Percentiles rank a stretch among this genome's conserved stretches.
Conservation (phyloP, 2,113 vertebrate species). For the Xenopus borealis region DNA sequence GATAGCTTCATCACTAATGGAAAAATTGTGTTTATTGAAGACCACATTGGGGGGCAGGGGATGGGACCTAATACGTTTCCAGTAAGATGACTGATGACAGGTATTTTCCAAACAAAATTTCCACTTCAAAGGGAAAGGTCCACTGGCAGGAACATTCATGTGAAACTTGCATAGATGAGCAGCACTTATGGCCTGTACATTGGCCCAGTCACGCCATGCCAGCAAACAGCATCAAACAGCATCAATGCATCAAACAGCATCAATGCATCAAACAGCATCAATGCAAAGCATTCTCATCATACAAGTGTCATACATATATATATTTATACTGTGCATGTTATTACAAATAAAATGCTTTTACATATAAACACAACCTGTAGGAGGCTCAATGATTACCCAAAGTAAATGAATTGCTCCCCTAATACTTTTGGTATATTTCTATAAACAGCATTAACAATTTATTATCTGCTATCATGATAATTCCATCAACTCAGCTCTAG, state of each 20-base stretch:
- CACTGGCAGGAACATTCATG: neutral
- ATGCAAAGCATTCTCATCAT: constrained; percentile 3
- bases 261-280: too few relatives aligned
- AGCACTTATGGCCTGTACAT: neutral
- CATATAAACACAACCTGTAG: constrained; percentile 24
- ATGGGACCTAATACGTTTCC: too few relatives aligned
- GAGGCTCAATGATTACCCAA: constrained; percentile 42
- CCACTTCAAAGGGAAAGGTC: neutral
- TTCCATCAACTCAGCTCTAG: too few relatives aligned
- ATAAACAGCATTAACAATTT: constrained; percentile 13
- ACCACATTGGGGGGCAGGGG: constrained; percentile 45
- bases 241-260: too few relatives aligned
- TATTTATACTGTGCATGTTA: constrained; percentile 23
- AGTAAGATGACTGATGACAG: neutral
- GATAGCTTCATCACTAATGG: neutral
- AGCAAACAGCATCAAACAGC: too few relatives aligned
- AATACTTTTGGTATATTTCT: constrained; percentile 9
- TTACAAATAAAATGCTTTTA: constrained; percentile 29
- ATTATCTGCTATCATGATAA: too few relatives aligned
- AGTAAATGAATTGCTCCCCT: constrained; percentile 50
- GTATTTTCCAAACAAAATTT: neutral
- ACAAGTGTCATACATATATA: constrained; percentile 1
- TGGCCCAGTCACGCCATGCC: neutral
- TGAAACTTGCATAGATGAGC: neutral
- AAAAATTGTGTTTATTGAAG: constrained; percentile 46